Conservation (phyloP, 2,888 invertebrate genomes). For the Candidula unifasciata region DNA sequence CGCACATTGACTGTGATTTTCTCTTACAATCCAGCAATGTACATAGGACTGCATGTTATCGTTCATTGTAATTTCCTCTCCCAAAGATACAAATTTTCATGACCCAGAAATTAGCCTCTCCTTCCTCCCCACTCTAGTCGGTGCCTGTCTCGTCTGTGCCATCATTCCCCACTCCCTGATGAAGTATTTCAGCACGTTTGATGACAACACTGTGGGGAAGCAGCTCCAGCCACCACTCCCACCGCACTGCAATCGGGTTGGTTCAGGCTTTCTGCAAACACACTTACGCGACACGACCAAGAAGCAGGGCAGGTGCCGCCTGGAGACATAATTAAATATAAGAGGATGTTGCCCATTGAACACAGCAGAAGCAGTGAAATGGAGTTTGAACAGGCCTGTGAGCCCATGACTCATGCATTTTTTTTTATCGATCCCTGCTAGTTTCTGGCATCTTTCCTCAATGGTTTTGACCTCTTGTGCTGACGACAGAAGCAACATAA, state of each 20-base stretch:
- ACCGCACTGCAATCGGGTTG: background rate
- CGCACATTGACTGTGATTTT: too few relatives aligned
- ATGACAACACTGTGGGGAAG: background rate
- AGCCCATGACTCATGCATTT: slow-evolving; percentile 17
- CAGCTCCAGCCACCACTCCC: background rate
- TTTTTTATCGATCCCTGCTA: background rate
- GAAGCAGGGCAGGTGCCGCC: slow-evolving; percentile 39
- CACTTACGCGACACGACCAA: slow-evolving; percentile 16
- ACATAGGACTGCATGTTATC: too few relatives aligned
- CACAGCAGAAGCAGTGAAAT: slow-evolving; percentile 6
- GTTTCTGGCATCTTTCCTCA: background rate
- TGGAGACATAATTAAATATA: slow-evolving; percentile 36
- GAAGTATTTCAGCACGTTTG: background rate
- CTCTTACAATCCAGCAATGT: too few relatives aligned
- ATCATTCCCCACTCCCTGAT: background rate
- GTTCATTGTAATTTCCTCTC: too few relatives aligned
- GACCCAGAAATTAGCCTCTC: background rate
- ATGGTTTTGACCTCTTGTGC: background rate
- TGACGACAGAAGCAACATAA: too few relatives aligned
- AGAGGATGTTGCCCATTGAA: slow-evolving; percentile 17
- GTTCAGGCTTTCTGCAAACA: slow-evolving; percentile 22
- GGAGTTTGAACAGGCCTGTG: slow-evolving; percentile 24
- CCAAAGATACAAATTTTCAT: too few relatives aligned
- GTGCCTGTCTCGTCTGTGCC: background rate
- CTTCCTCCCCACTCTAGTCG: background rate